These are phyloP conservation scores for Tiliqua scincoides DNA, from an alignment of 2,113 vertebrate genomes.

Conservation along the genomic window DNA sequence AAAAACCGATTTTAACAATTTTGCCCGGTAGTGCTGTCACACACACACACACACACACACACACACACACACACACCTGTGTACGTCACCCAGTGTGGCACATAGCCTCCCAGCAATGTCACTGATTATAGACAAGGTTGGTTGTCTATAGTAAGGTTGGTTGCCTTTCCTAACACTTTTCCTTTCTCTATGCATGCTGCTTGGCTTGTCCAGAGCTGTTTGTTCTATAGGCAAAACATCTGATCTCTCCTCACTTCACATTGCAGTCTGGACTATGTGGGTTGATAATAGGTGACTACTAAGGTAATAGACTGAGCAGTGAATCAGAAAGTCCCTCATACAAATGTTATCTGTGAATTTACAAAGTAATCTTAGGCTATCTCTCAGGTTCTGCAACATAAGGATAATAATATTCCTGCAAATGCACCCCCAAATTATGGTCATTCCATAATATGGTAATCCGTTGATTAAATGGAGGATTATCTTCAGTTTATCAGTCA, in stretches of 20 bases:
- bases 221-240: too few relatives aligned
- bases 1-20: too few relatives aligned
- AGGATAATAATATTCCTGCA: neutral
- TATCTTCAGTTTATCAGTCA: neutral
- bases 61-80: too few relatives aligned
- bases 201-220: neutral
- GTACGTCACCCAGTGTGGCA: too few relatives aligned
- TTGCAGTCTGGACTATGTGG: neutral
- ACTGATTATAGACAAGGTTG: too few relatives aligned
- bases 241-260: neutral
- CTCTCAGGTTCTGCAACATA: neutral
- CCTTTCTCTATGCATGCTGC: neutral
- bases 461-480: neutral
- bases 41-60: too few relatives aligned
- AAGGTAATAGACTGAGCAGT: neutral
- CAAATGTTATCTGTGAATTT: neutral
- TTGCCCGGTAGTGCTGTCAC: too few relatives aligned
- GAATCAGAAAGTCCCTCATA: neutral
- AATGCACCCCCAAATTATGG: neutral
- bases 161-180: neutral
- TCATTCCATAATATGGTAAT: neutral
- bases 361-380: neutral
- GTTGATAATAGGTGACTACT: neutral
- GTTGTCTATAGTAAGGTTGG: too few relatives aligned
- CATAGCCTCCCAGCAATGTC: too few relatives aligned